These are phyloP conservation scores for Acinonyx jubatus DNA, from an alignment of 2,113 vertebrate species.

Conservation along the genomic window DNA sequence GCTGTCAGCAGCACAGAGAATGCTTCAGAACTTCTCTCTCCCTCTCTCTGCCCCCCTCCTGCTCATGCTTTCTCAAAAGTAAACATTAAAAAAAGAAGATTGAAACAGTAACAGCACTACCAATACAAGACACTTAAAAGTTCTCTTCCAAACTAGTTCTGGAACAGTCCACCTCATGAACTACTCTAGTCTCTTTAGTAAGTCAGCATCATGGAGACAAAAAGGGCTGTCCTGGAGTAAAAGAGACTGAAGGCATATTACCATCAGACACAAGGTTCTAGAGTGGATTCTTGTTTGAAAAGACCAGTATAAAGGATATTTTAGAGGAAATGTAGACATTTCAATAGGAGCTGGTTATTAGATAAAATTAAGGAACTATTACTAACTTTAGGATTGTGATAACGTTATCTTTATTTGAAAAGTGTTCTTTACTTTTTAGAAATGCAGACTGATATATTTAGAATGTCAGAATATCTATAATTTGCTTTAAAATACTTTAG, in stretches of 20 bases:
- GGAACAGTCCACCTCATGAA: not conserved
- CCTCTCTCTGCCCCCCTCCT: no score
- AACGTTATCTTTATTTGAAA: not conserved
- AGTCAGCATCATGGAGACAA: not conserved
- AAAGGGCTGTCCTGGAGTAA: not conserved
- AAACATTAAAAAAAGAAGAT: not conserved
- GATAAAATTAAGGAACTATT: not conserved
- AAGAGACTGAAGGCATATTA: not conserved
- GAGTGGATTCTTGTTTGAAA: not conserved
- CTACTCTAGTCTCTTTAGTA: not conserved
- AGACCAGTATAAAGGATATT: not conserved
- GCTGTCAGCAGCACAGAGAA: no score
- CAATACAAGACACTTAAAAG: not conserved
- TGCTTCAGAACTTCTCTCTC: no score
- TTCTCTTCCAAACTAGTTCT: not conserved
- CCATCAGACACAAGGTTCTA: not conserved
- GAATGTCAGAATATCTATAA: conserved; percentile 1
- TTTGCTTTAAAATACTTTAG: conserved; percentile 5
- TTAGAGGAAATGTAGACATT: not conserved
- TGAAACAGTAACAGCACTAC: not conserved
- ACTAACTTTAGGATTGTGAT: conserved; percentile 15
- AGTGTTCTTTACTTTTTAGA: conserved; percentile 32
- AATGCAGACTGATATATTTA: not conserved
- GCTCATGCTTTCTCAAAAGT: no score
- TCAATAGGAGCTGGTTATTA: not conserved